These are phyloP conservation scores for Bufotes viridis DNA, from an alignment of 2,797 vertebrate species.

Conservation along the genomic window DNA sequence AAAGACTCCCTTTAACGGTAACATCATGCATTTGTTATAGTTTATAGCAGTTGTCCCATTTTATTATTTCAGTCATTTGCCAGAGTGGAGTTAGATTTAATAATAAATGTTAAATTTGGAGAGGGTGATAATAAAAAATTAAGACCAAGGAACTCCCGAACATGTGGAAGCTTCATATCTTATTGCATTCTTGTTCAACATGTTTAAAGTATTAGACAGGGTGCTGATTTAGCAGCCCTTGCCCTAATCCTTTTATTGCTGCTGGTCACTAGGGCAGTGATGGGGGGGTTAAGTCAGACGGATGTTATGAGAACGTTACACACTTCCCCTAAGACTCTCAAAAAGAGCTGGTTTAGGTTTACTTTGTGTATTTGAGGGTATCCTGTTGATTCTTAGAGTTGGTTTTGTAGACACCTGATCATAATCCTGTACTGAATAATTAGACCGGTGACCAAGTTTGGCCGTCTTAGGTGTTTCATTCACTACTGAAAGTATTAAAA, in stretches of 20 bases:
- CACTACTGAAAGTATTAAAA: too few relatives aligned
- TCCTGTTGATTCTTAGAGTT: constrained; percentile 37
- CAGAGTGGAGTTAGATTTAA: too few relatives aligned
- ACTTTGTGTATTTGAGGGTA: constrained; percentile 28
- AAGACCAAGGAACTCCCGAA: background rate
- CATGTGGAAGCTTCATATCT: constrained; percentile 45
- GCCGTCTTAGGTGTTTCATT: background rate
- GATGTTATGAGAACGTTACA: constrained; percentile 60
- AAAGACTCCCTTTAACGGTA: too few relatives aligned
- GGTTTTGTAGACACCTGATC: background rate
- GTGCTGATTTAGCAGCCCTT: constrained; percentile 59
- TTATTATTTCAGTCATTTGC: too few relatives aligned
- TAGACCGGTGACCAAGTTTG: background rate
- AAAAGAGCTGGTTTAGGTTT: constrained; percentile 58
- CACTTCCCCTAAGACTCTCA: constrained; percentile 52
- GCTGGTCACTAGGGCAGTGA: constrained; percentile 53
- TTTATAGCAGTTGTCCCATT: too few relatives aligned
- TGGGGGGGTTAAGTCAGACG: constrained; percentile 56
- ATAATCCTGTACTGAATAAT: background rate
- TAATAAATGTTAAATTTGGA: background rate
- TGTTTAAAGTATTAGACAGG: constrained; percentile 55
- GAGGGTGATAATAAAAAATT: background rate
- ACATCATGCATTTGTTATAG: too few relatives aligned
- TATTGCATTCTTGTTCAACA: constrained; percentile 55
- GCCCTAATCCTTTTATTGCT: constrained; percentile 60